Conservation (phyloP, 2,888 invertebrate species). For the Microctonus hyperodae region DNA sequence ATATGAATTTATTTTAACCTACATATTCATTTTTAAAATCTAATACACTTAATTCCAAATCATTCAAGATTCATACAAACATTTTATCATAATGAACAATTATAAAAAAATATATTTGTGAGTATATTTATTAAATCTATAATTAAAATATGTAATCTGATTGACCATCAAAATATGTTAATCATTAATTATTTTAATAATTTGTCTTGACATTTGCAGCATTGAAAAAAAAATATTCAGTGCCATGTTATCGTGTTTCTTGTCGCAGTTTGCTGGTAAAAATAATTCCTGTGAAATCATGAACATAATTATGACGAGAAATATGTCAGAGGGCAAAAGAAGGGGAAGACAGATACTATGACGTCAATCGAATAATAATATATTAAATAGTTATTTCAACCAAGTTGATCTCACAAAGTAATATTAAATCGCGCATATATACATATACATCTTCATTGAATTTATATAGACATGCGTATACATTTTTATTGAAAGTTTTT, state of each 20-base stretch:
- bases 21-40: too few species aligned
- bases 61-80: too few species aligned
- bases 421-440: too few species aligned
- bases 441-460: too few species aligned
- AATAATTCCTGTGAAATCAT: background rate
- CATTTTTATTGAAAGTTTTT: background rate
- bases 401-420: background rate
- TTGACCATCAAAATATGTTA: too few species aligned
- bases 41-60: too few species aligned
- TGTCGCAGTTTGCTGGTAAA: background rate
- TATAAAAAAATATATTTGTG: too few species aligned
- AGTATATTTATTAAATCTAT: too few species aligned
- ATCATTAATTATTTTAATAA: too few species aligned
- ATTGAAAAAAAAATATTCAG: background rate
- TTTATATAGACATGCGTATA: background rate
- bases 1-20: background rate
- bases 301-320: background rate
- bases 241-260: background rate
- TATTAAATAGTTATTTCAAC: background rate
- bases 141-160: too few species aligned
- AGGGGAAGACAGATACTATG: background rate
- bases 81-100: too few species aligned
- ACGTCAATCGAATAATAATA: constrained; percentile 1
- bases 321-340: background rate
- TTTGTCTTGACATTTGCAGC: background rate